Evolutionary conservation across 2,888 invertebrate species (phyloP), one percentile per base, ranked within the genome.

Genomic region (Temnothorax ravouxi): DNA sequence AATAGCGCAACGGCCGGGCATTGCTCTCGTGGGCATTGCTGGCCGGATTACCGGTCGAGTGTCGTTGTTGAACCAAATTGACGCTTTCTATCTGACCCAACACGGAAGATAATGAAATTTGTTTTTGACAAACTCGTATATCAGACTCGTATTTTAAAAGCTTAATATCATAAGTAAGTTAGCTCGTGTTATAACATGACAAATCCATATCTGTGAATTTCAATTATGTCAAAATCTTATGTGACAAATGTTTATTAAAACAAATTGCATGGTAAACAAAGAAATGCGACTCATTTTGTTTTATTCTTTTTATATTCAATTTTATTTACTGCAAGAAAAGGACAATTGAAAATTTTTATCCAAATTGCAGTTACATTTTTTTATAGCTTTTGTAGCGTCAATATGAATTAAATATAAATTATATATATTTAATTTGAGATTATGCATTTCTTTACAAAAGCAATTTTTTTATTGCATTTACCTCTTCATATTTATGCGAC

Each of bases 1-100:
- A 90, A 90, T 89, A 87, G 87, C 84, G 85, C 47, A 72, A 59
- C 47, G 59, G 47, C 25, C 59, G 74, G 34, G 21, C 77, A 50
- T 25, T 8, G 47, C 72, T 71, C 72, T 79, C 59, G 71, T 47
- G 59, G 56, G 59, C 29, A 80, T 74, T 47, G 77, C 61, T 34
- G 29, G 74, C 15, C n/a, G n/a, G 66, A 76, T 76, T 66, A 56
- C 44, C 29, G 44, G n/a, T 79, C 75, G 75, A 75, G 75, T 75
- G 75, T 75, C 56, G 56, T 79, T 79, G 79, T 47, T 59, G 18
- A 79, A 72, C 21, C 18, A 54, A 72, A 79, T 72, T 79, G 79
- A 59, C 79, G 74, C 56, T 72, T 71, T 71, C 74, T 59, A 56
- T 59, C 34, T n/a, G 41, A 6, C n/a, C 34, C 34, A 41, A 21